These are phyloP conservation scores for Rhopalosiphum nymphaeae DNA, from an alignment of 2,888 invertebrate species.

Conservation along the genomic window DNA sequence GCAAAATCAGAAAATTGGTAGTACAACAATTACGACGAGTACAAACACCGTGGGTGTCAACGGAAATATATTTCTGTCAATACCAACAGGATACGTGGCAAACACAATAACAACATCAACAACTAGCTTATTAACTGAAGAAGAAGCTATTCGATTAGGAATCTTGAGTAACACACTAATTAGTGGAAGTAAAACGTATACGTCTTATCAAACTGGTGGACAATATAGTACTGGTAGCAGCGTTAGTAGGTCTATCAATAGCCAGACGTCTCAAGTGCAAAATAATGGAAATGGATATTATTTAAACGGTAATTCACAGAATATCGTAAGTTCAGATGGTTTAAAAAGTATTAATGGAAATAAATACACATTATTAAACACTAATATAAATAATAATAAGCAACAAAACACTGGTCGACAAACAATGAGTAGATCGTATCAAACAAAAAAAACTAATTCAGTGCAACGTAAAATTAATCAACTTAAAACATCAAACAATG, in stretches of 20 bases:
- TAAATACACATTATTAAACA: background rate
- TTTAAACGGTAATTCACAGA: background rate
- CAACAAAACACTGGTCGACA: background rate
- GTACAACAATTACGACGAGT: background rate
- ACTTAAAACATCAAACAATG: background rate
- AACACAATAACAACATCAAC: slow-evolving; percentile 16
- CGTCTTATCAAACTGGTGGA: background rate
- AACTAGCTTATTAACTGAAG: slow-evolving; percentile 34
- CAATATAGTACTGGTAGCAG: background rate
- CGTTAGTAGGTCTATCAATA: background rate
- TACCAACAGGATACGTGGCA: slow-evolving; percentile 41
- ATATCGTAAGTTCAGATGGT: background rate
- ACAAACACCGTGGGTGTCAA: background rate
- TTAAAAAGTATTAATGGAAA: background rate
- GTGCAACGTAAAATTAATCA: background rate
- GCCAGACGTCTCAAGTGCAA: too few relatives aligned
- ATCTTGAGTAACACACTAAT: background rate
- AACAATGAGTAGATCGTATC: background rate
- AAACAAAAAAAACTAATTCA: background rate
- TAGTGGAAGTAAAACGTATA: background rate
- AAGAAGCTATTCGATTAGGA: slow-evolving; percentile 37
- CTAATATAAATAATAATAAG: background rate
- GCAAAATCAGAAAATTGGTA: background rate
- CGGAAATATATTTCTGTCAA: slow-evolving; percentile 22
- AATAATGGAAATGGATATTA: background rate